These are phyloP conservation scores for Neodontobutis hainanensis DNA, from an alignment of 2,113 vertebrate species.

Conservation along the genomic window DNA sequence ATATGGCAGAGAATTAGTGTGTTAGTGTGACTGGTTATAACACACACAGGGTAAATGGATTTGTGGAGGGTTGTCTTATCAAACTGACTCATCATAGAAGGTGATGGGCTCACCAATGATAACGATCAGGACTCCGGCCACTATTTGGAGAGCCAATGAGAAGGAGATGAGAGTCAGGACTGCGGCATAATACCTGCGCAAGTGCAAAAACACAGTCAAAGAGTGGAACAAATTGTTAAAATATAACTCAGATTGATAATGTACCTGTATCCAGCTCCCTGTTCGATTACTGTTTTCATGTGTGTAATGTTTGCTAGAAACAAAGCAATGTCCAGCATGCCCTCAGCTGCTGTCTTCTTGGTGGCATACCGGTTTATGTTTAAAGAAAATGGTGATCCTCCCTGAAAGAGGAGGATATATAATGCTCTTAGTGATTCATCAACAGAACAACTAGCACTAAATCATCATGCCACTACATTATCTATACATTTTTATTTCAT, in stretches of 20 bases:
- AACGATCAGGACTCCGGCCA: slow-evolving; percentile 85
- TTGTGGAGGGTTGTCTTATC: background rate
- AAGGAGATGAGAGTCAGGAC: slow-evolving; percentile 87
- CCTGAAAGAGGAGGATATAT: slow-evolving; percentile 37
- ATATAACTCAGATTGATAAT: background rate
- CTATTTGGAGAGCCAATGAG: slow-evolving; percentile 87
- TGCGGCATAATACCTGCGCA: slow-evolving; percentile 78
- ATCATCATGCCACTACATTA: too few species aligned
- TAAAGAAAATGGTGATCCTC: slow-evolving; percentile 59
- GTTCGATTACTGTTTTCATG: slow-evolving; percentile 89
- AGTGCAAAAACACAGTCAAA: background rate
- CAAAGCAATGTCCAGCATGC: slow-evolving; percentile 89
- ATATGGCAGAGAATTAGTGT: slow-evolving; percentile 42
- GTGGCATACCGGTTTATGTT: slow-evolving; percentile 92
- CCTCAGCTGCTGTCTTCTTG: slow-evolving; percentile 89
- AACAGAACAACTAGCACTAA: too few species aligned
- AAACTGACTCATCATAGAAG: background rate
- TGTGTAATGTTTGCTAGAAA: slow-evolving; percentile 89
- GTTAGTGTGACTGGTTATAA: slow-evolving; percentile 55
- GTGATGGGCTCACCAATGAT: slow-evolving; percentile 82
- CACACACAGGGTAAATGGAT: background rate
- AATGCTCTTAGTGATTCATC: too few species aligned
- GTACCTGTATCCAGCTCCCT: slow-evolving; percentile 80
- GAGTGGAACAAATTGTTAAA: too few species aligned
- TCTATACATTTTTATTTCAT: too few species aligned